These are phyloP conservation scores for Pteromalus puparum DNA, from an alignment of 1,140 invertebrate genomes.

Conservation along the genomic window DNA sequence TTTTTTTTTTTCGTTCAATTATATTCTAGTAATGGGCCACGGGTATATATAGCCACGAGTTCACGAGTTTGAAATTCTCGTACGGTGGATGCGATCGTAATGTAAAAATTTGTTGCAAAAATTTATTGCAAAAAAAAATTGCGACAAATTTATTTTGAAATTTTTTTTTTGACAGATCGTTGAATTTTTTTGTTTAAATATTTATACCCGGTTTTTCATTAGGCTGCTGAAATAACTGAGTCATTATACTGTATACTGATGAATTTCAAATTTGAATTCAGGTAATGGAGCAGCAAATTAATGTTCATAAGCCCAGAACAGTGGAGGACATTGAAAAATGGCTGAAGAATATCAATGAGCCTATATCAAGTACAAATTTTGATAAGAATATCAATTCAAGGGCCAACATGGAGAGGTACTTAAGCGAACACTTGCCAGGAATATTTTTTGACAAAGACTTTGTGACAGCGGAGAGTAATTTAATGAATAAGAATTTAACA, in stretches of 20 bases:
- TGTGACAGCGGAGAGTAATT: conserved; percentile 62
- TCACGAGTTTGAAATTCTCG: background rate
- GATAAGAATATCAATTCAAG: conserved; percentile 58
- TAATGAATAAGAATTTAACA: conserved; percentile 64
- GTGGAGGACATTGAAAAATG: conserved; percentile 69
- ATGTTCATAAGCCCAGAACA: conserved; percentile 46
- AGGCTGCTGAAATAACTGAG: no score
- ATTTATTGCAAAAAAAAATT: no score
- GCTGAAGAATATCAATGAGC: conserved; percentile 65
- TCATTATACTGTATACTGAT: background rate
- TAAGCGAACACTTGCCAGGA: conserved; percentile 60
- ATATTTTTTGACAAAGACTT: conserved; percentile 62
- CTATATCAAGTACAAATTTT: conserved; percentile 63
- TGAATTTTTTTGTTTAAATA: no score
- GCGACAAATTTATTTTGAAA: background rate
- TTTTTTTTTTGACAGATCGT: no score
- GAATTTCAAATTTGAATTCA: background rate
- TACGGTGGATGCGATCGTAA: no score
- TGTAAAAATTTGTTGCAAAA: no score
- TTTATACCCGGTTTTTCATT: no score
- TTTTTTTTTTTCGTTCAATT: background rate
- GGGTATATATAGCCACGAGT: conserved; percentile 45
- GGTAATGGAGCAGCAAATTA: conserved; percentile 35
- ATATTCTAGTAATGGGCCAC: background rate
- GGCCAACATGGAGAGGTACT: conserved; percentile 59